Evolutionary conservation across 2,888 invertebrate genomes (phyloP).

Genomic region (Drosophila monieri): DNA sequence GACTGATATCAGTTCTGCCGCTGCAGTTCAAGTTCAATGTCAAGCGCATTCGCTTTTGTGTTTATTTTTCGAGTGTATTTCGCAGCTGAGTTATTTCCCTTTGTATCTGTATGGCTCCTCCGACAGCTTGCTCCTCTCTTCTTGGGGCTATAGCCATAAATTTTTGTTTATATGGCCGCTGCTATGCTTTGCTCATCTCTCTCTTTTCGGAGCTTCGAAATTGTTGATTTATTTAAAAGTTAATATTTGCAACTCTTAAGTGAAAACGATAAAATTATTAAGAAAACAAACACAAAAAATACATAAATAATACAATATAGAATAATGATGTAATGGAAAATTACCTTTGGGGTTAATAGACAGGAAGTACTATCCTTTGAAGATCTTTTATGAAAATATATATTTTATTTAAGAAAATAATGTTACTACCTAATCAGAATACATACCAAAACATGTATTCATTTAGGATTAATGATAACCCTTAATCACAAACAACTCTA

Average conservation of each 20-base stretch:
- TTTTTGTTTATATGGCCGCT: conserved; percentile 24
- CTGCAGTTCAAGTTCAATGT: conserved; percentile 82
- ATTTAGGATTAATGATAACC: background rate
- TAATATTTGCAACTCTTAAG: background rate
- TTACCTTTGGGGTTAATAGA: too few relatives aligned
- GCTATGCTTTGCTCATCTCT: conserved; percentile 6
- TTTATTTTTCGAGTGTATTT: conserved; percentile 37
- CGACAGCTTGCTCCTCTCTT: conserved; percentile 13
- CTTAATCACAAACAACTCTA: background rate
- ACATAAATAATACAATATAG: too few relatives aligned
- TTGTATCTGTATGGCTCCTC: conserved; percentile 6
- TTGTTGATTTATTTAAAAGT: conserved; percentile 45
- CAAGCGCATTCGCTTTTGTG: conserved; percentile 72
- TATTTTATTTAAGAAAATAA: too few relatives aligned
- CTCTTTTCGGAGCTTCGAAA: conserved; percentile 22
- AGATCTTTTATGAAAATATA: too few relatives aligned
- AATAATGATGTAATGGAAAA: too few relatives aligned
- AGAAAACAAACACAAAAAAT: conserved; percentile 1
- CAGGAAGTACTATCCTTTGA: too few relatives aligned
- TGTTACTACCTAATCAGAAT: too few relatives aligned
- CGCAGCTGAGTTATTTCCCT: conserved; percentile 14
- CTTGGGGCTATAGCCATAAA: conserved; percentile 37
- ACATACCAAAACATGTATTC: background rate
- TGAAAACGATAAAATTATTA: background rate
- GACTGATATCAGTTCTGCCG: conserved; percentile 34